Percentiles rank a stretch among this genome's conserved stretches.
Conservation (phyloP, 2,797 vertebrate genomes). For the Pipistrellus kuhlii region DNA sequence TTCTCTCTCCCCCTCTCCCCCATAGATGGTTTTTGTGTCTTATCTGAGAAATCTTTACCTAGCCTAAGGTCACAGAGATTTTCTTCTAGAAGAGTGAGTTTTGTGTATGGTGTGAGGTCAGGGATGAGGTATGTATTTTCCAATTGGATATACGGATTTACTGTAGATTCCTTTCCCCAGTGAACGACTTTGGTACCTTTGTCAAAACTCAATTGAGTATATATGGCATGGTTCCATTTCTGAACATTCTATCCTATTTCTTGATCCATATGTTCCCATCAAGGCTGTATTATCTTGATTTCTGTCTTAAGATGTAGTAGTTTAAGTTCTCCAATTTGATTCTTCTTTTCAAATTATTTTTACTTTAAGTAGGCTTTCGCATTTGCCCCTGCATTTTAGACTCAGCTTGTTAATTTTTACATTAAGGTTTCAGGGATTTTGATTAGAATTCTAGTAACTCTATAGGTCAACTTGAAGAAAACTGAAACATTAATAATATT, state of each 20-base stretch:
- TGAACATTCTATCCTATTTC: background rate
- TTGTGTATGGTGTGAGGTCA: background rate
- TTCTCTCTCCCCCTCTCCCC: background rate
- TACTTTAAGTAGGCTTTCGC: background rate
- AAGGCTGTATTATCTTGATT: background rate
- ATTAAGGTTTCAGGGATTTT: background rate
- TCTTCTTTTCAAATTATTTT: background rate
- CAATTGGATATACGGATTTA: background rate
- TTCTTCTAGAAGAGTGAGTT: background rate
- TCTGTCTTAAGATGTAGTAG: background rate
- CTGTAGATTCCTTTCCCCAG: background rate
- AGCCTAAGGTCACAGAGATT: background rate
- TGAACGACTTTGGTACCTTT: background rate
- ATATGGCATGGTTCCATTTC: background rate
- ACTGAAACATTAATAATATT: background rate
- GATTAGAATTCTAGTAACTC: background rate
- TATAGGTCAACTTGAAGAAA: background rate
- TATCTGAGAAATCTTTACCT: background rate
- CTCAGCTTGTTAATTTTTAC: slow-evolving; percentile 26
- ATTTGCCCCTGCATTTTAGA: background rate
- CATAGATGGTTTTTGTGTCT: background rate
- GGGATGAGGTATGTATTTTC: background rate
- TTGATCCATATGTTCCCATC: background rate
- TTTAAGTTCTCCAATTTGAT: background rate
- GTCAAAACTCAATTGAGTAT: background rate